A percentile compares a stretch with the other conserved stretches of the same genome.
These are phyloP conservation scores for Elanus axillaris DNA, from an alignment of 2,113 vertebrate genomes.

Conservation along the genomic window DNA sequence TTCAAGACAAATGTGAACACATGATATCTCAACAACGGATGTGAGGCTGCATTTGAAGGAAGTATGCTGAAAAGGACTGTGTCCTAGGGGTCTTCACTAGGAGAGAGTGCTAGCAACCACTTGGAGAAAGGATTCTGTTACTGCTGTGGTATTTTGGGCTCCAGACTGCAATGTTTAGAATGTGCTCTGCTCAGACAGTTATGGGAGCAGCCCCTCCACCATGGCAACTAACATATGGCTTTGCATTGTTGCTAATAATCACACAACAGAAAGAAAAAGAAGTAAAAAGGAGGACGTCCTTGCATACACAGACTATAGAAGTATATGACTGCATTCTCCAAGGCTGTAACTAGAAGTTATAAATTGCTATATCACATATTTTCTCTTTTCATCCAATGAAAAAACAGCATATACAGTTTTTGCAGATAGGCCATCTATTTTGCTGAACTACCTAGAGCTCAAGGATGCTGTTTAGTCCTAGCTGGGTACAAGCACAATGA, in stretches of 20 bases:
- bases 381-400: background rate
- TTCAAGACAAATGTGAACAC: constrained; percentile 16
- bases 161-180: constrained; percentile 33
- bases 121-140: constrained; percentile 34
- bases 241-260: constrained; percentile 22
- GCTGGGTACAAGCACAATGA: background rate
- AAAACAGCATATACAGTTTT: background rate
- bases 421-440: background rate
- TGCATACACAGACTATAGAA: background rate
- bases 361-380: background rate
- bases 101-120: constrained; percentile 7
- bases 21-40: background rate
- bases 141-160: background rate
- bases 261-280: constrained; percentile 20
- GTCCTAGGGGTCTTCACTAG: background rate
- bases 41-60: background rate
- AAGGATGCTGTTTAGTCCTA: background rate
- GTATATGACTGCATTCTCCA: background rate
- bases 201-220: constrained; percentile 25
- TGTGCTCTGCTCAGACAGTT: constrained; percentile 34
- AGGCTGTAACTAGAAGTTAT: background rate
- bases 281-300: background rate
- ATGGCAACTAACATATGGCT: background rate
- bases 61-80: background rate
- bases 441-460: background rate